Base-by-base conservation (phyloP, 2,888 invertebrate genomes). In the Polydesmus complanatus region DNA sequence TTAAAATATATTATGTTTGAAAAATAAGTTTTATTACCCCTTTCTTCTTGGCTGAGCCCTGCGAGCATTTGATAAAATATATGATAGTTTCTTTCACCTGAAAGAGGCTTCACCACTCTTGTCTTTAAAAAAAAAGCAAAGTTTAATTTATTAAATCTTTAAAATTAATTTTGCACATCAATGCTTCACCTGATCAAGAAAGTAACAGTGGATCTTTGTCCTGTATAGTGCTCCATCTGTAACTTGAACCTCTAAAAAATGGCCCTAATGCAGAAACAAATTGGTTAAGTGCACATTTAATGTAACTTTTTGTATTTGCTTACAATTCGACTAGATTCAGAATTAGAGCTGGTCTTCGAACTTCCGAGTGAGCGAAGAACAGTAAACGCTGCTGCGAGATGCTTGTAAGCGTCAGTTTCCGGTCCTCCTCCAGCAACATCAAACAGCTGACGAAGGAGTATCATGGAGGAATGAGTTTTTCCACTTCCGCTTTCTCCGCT, bases 41-140 rank as follows among this genome's bases (percentile, higher is more conserved):
- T 78, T 73, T 95, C 95, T 67, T 94, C 93, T 59, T 83, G 77
- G 52, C 86, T 83, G 26, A 95, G 80, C 0, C 95, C 94, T 21
- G 92, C 91, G 58, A 90, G 76, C 84, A 95, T 85, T 78, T 95
- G 93, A 78, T 95, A 95, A 78, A 95, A 95, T 69, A 95, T 92
- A 74, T 95, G 93, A 76, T 92, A 95, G 78, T 94, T 95, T 73
- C 91, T 90, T 77, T 94, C 94, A 70, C 85, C 84, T 19, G 85
- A 81, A 68, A 88, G 78, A 23, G 90, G 89, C 48, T 85, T 81
- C 66, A 92, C 90, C 59, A 94, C 92, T 64, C 94, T 82, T 56
- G 89, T 90, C 78, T 94, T 90, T 2, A 61, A 54, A 57, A 27
- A 23, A 57, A 37, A 54, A 27, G 58, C 19, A 58, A 55, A 27